phyloP scores from a whole-genome alignment of 2,888 invertebrate species.

The Chamaedrilus cognettii region DNA sequence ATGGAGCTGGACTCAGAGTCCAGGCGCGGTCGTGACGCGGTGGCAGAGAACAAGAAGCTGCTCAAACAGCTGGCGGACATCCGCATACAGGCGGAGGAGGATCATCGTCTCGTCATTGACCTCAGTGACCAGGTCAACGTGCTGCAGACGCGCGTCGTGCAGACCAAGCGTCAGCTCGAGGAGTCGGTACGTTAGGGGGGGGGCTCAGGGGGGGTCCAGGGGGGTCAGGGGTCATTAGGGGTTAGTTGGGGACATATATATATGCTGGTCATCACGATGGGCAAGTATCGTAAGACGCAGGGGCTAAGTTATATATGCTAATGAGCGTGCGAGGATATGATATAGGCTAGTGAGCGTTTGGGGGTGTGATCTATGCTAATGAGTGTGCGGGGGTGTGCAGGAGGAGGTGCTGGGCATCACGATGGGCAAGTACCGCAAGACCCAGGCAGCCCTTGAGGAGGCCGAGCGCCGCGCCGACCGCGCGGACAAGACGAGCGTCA shows the following conservation, averaged over 20 bases:
- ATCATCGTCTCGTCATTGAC: slow-evolving; percentile 52
- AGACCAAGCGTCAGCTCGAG: slow-evolving; percentile 58
- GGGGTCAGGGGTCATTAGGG: too few relatives aligned
- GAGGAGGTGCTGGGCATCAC: background rate
- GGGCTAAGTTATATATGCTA: too few relatives aligned
- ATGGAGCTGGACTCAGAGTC: slow-evolving; percentile 56
- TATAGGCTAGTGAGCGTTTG: too few relatives aligned
- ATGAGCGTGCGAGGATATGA: too few relatives aligned
- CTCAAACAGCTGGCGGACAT: slow-evolving; percentile 47
- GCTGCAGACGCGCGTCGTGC: slow-evolving; percentile 51
- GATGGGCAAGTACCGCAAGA: background rate
- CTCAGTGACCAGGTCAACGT: slow-evolving; percentile 51
- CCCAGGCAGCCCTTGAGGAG: background rate
- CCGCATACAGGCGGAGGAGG: slow-evolving; percentile 50
- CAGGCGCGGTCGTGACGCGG: slow-evolving; percentile 53
- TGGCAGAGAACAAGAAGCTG: slow-evolving; percentile 50
- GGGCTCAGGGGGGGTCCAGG: background rate
- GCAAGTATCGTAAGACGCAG: background rate
- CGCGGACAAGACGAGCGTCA: background rate
- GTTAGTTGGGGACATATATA: too few relatives aligned
- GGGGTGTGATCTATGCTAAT: too few relatives aligned
- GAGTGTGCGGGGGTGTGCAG: too few relatives aligned
- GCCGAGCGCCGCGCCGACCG: background rate
- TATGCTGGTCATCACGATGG: background rate
- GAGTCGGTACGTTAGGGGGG: slow-evolving; percentile 47